These are phyloP conservation scores for Augochlora pura DNA, from an alignment of 1,140 invertebrate species.

Conservation along the genomic window DNA sequence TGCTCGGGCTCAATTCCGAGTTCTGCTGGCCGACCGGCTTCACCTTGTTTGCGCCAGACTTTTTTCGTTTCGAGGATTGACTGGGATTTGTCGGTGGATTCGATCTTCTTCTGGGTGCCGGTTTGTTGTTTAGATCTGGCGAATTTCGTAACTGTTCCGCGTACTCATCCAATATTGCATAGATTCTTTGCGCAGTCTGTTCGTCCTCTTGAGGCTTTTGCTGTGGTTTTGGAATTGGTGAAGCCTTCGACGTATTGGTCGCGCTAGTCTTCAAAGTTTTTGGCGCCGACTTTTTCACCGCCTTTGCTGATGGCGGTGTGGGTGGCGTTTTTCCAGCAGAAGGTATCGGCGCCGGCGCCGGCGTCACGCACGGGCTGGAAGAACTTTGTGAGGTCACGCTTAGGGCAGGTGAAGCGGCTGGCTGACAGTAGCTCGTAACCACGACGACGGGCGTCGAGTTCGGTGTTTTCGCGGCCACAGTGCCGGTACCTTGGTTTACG, in stretches of 20 bases:
- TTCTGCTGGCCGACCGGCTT: conserved; percentile 80
- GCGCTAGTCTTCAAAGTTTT: conserved; percentile 82
- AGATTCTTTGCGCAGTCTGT: conserved; percentile 89
- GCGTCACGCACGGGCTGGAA: conserved; percentile 83
- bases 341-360: conserved; percentile 78
- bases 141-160: conserved; percentile 90
- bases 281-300: conserved; percentile 80
- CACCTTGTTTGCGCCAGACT: conserved; percentile 83
- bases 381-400: conserved; percentile 84
- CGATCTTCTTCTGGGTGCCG: conserved; percentile 86
- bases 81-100: conserved; percentile 88
- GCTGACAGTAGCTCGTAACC: conserved; percentile 83
- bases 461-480: conserved; percentile 74
- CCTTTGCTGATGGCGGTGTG: conserved; percentile 77
- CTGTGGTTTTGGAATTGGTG: conserved; percentile 84
- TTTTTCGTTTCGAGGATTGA: conserved; percentile 87
- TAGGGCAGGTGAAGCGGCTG: conserved; percentile 82
- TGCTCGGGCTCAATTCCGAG: conserved; percentile 82
- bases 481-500: conserved; percentile 74
- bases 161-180: conserved; percentile 90
- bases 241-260: conserved; percentile 83
- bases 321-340: conserved; percentile 73
- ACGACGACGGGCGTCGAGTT: conserved; percentile 82
- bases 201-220: conserved; percentile 91
- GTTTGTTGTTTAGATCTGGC: conserved; percentile 90